Conservation (phyloP, 2,113 vertebrate genomes). For the Alexandromys fortis region DNA sequence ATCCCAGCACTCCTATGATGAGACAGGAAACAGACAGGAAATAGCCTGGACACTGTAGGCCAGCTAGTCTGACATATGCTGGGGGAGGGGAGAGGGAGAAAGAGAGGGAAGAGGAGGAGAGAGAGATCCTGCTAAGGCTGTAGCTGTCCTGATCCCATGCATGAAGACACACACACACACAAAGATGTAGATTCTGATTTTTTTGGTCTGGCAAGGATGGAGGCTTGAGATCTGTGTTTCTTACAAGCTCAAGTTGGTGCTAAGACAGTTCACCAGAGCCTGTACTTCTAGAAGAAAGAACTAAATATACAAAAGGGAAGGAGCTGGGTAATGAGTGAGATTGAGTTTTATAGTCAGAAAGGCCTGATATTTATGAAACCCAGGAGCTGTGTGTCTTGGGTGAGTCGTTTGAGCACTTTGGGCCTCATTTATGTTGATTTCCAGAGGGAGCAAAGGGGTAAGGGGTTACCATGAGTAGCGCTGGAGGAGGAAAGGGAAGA, state of each 20-base stretch:
- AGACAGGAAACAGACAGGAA: background rate
- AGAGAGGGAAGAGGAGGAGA: too few relatives aligned
- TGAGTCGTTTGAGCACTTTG: background rate
- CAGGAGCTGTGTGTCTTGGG: background rate
- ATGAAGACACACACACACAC: background rate
- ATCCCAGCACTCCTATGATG: background rate
- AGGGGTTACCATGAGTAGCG: background rate
- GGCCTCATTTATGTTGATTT: background rate
- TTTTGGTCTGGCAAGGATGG: background rate
- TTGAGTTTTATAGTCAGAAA: background rate
- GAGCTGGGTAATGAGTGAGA: background rate
- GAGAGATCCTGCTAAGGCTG: background rate
- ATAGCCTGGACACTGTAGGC: background rate
- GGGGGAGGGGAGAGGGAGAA: rapidly evolving
- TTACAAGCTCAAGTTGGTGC: background rate
- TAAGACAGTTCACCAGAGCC: background rate
- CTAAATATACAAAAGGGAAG: background rate
- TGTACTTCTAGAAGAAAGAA: background rate
- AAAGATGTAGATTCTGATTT: background rate
- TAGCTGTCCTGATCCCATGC: background rate
- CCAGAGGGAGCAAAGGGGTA: background rate
- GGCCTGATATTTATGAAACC: background rate
- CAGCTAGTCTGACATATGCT: background rate
- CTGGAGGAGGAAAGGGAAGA: background rate
- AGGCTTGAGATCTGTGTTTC: background rate